A percentile compares a stretch with the other conserved stretches of the same genome.
These are phyloP conservation scores for Brachyhypopomus occidentalis DNA, from an alignment of 2,113 vertebrate species.

Conservation along the genomic window DNA sequence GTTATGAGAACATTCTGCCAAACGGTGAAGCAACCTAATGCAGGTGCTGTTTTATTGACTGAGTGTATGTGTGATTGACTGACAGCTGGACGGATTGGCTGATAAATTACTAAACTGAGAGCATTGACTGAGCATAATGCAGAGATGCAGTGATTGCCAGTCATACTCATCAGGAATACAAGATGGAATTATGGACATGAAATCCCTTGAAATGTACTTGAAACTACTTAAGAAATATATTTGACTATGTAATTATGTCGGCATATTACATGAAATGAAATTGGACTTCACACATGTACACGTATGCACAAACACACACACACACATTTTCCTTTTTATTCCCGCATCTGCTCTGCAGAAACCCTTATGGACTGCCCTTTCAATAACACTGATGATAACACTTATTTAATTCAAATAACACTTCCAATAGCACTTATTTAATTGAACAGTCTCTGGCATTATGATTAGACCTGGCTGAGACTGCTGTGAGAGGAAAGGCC, in stretches of 20 bases:
- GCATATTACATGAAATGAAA: conserved; percentile 51
- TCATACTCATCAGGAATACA: neutral
- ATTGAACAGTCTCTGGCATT: conserved; percentile 57
- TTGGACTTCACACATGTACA: neutral
- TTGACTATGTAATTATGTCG: conserved; percentile 64
- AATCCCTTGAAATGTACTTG: conserved; percentile 48
- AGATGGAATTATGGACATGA: conserved; percentile 3
- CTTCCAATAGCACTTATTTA: conserved; percentile 60
- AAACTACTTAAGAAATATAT: conserved; percentile 58
- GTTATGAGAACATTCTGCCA: neutral
- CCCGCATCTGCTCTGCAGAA: conserved; percentile 7
- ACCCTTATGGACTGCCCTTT: conserved; percentile 45
- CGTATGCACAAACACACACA: neutral
- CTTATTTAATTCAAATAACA: too few relatives aligned
- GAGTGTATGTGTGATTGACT: conserved; percentile 40
- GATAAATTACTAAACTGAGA: conserved; percentile 33
- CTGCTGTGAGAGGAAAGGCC: neutral
- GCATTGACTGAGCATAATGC: conserved; percentile 48
- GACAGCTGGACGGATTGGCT: conserved; percentile 42
- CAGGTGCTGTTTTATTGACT: conserved; percentile 47
- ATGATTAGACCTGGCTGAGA: conserved; percentile 52
- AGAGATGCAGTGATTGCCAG: neutral
- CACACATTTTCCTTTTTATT: neutral
- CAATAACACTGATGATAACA: conserved; percentile 61
- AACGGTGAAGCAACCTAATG: conserved; percentile 16